Conservation (phyloP, 2,797 vertebrate genomes). For the Urosaurus nigricauda region DNA sequence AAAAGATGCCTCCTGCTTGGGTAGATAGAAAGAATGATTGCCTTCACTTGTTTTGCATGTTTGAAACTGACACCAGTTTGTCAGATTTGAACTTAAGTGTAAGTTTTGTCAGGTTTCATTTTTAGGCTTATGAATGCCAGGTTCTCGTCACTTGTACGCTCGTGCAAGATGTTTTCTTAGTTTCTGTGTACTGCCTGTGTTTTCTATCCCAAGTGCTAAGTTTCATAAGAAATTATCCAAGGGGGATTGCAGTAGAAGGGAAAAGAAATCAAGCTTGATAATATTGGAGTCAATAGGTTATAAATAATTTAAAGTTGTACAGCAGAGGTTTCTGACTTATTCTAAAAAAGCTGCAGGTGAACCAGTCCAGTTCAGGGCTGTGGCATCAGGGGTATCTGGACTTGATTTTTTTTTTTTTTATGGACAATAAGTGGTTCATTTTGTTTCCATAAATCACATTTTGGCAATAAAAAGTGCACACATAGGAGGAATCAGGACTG, state of each 20-base stretch:
- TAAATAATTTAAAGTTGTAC: neutral
- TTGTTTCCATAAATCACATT: too few relatives aligned
- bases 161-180: conserved; percentile 20
- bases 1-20: neutral
- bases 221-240: conserved; percentile 42
- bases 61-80: conserved; percentile 48
- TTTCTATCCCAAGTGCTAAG: conserved; percentile 57
- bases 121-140: conserved; percentile 37
- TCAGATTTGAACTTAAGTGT: conserved; percentile 41
- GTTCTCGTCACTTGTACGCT: conserved; percentile 51
- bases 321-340: too few relatives aligned
- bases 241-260: neutral
- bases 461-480: too few relatives aligned
- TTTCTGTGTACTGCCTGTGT: conserved; percentile 27
- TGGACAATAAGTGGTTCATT: too few relatives aligned
- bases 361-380: too few relatives aligned
- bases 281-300: too few relatives aligned
- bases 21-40: neutral
- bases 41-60: neutral
- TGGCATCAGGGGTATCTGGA: too few relatives aligned
- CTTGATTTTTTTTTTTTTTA: too few relatives aligned
- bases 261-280: neutral
- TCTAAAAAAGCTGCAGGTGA: too few relatives aligned
- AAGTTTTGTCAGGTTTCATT: conserved; percentile 41
- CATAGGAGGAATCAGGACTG: too few relatives aligned